phyloP scores from a whole-genome alignment of 2,797 vertebrate species.

The Varecia variegata region DNA sequence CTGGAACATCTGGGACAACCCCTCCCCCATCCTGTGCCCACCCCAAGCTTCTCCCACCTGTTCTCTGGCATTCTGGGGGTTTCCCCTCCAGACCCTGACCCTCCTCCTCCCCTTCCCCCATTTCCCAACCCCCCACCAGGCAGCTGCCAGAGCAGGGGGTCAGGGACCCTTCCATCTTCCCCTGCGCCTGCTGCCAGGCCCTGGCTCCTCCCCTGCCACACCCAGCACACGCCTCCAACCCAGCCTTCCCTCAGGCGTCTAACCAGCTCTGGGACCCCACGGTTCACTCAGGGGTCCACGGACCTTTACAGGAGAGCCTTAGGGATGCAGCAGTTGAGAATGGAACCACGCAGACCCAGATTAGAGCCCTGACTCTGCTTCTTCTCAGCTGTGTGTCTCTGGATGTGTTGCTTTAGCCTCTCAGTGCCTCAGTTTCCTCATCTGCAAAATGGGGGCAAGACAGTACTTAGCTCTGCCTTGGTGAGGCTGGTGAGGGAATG shows the following conservation, averaged over 20 bases:
- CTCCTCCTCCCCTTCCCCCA: constrained; percentile 7
- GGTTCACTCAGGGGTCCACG: not conserved
- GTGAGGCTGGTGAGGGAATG: not conserved
- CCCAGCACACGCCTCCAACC: not conserved
- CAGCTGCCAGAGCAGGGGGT: not conserved
- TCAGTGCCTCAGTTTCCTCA: not conserved
- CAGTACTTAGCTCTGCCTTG: not conserved
- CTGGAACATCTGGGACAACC: constrained; percentile 49
- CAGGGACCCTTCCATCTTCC: not conserved
- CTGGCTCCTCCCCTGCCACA: not conserved
- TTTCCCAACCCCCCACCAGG: constrained; percentile 4
- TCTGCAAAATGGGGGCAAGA: constrained; percentile 18
- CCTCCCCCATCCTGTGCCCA: not conserved
- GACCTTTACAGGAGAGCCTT: not conserved
- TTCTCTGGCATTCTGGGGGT: not conserved
- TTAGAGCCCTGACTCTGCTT: not conserved
- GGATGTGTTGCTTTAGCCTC: not conserved
- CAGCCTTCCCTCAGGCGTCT: not conserved
- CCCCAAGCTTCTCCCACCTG: not conserved
- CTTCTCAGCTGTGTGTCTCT: not conserved
- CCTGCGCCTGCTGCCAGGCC: not conserved
- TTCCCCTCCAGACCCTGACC: not conserved
- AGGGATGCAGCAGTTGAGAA: not conserved
- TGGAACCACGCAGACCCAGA: not conserved
- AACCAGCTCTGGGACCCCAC: not conserved